Conservation (phyloP, 2,113 vertebrate genomes). For the Perca schrenkii region DNA sequence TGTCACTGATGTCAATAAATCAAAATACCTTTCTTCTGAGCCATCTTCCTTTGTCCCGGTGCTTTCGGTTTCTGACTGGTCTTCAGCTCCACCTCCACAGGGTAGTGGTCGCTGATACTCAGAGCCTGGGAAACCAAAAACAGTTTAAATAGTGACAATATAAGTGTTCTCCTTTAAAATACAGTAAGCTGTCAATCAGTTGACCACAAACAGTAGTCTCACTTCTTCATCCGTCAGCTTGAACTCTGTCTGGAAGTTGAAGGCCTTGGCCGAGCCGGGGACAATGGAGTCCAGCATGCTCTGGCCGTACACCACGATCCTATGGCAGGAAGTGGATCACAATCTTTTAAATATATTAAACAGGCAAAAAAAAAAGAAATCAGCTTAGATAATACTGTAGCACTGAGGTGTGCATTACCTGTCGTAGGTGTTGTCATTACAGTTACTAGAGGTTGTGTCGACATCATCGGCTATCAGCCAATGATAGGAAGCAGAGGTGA, state of each 20-base stretch:
- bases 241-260: conserved; percentile 83
- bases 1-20: background rate
- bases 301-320: conserved; percentile 85
- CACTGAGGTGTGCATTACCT: conserved; percentile 56
- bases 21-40: conserved; percentile 28
- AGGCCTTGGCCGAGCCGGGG: conserved; percentile 78
- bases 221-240: conserved; percentile 62
- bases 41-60: background rate
- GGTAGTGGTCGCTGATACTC: conserved; percentile 61
- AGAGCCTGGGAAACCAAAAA: conserved; percentile 52
- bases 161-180: background rate
- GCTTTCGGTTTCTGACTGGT: background rate
- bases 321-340: conserved; percentile 23
- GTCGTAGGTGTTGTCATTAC: conserved; percentile 83
- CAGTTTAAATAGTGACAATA: background rate
- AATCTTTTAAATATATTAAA: background rate
- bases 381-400: background rate
- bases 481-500: conserved; percentile 70
- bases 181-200: background rate
- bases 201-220: background rate
- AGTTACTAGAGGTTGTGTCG: conserved; percentile 78
- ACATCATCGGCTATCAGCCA: conserved; percentile 82
- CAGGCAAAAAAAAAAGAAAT: background rate
- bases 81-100: conserved; percentile 68
- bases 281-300: conserved; percentile 68